Base-by-base conservation (phyloP, 2,113 vertebrate genomes). In the Raja brachyura region DNA sequence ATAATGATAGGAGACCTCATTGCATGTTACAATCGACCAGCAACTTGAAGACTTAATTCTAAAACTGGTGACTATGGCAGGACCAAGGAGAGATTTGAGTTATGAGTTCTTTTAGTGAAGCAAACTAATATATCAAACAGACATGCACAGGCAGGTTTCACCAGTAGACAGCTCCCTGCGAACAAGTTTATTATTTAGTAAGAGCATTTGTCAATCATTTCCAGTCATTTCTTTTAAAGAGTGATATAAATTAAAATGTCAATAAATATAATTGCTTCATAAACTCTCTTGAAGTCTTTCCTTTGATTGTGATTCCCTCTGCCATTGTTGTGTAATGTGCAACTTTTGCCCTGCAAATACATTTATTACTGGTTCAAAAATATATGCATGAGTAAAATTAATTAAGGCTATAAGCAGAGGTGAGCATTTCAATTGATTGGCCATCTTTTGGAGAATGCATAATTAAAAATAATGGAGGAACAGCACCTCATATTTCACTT, bases 241-340 rank as follows among this genome's bases (percentile, higher is more conserved):
- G 31, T 28, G 22, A 73, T 66, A 88, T 66, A 66, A 73, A 88
- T 88, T 88, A 88, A 88, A 39, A 70, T 74, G 39, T 92, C 90
- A 92, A 92, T 73, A 73, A 92, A 92, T 73, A 70, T 92, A 92
- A 92, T 54, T 25, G 39, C 68, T 73, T 73, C 90, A 92, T 92
- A 90, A 90, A 70, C 31, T 70, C 63, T 70, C 31, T 39, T 90
- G 18, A 73, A 73, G 39, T 48, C 33, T 16, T 73, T 92, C 68
- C 39, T 39, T 48, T 48, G 20, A 73, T 73, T 68, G 6, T 13
- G 66, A 70, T 31, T 33, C 18, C n/a, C 63, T 90, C 16, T 39
- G 13, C 66, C 22, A 33, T 73, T 28, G 66, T 20, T 48, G 22
- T 28, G 5, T 73, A 10, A 28, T 73, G 63, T 74, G 90, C 22